These are phyloP conservation scores for Loxodonta africana DNA, from an alignment of 2,113 vertebrate genomes.

Conservation along the genomic window DNA sequence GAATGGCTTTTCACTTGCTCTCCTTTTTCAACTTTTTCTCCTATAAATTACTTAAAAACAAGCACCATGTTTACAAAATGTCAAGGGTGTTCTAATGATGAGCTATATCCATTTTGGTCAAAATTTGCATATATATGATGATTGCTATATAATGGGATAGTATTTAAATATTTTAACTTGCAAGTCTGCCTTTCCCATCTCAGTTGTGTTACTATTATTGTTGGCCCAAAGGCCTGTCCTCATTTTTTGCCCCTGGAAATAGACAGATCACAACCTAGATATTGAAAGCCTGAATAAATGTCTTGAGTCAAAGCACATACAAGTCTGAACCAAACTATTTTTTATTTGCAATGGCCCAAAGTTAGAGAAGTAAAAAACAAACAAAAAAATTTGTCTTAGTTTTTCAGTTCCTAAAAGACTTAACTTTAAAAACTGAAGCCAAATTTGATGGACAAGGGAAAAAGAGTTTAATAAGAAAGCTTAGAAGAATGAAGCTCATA, in stretches of 20 bases:
- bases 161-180: slow-evolving; percentile 28
- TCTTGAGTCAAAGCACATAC: neutral
- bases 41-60: neutral
- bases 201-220: neutral
- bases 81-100: neutral
- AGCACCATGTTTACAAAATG: neutral
- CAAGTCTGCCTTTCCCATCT: neutral
- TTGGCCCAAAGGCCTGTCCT: neutral
- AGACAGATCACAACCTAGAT: neutral
- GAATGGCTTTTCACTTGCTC: neutral
- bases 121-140: neutral
- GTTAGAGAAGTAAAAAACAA: no score
- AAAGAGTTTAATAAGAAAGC: neutral
- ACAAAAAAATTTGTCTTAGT: neutral
- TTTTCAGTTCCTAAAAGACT: neutral
- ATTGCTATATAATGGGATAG: neutral
- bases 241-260: neutral
- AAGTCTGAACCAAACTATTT: neutral
- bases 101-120: neutral
- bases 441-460: neutral
- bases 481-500: neutral
- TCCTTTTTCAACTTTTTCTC: neutral
- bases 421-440: neutral
- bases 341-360: neutral
- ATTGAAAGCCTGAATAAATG: neutral